Evolutionary conservation across 2,797 vertebrate genomes (phyloP).

Genomic region (Mormyrus proboscirostris): DNA sequence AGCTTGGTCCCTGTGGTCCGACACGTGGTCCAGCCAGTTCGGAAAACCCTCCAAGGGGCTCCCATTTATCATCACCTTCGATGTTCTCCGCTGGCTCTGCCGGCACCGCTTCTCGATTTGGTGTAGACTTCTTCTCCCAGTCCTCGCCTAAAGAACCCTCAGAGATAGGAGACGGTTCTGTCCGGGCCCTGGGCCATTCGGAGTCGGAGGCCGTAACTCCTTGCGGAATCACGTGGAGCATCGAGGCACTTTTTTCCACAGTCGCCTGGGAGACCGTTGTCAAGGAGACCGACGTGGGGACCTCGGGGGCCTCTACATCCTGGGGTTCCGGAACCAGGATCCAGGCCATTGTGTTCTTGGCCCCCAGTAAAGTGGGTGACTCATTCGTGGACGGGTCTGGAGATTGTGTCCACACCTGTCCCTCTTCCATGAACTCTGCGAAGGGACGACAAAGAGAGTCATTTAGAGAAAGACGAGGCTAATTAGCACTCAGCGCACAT

Average conservation of each 20-base stretch:
- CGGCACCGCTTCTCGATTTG: neutral
- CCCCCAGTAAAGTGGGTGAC: neutral
- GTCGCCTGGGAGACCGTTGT: neutral
- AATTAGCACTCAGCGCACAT: neutral
- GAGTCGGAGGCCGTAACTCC: neutral
- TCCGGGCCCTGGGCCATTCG: neutral
- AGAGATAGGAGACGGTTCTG: neutral
- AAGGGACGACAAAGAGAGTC: neutral
- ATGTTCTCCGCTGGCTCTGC: neutral
- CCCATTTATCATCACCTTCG: neutral
- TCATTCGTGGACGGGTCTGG: neutral
- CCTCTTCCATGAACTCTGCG: neutral
- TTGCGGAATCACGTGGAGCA: neutral
- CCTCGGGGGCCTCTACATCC: neutral
- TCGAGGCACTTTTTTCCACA: neutral
- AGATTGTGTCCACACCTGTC: neutral
- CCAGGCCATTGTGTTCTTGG: neutral
- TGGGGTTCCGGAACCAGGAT: neutral
- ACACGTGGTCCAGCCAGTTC: neutral
- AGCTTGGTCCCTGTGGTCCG: constrained; percentile 45
- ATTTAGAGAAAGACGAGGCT: neutral
- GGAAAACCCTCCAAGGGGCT: neutral
- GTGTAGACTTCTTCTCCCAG: neutral
- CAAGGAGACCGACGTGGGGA: neutral
- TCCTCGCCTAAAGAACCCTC: constrained; percentile 13